Percentiles rank a stretch among this genome's conserved stretches.
Evolutionary conservation across 2,113 vertebrate species (phyloP).

Genomic region (Scopus umbretta): DNA sequence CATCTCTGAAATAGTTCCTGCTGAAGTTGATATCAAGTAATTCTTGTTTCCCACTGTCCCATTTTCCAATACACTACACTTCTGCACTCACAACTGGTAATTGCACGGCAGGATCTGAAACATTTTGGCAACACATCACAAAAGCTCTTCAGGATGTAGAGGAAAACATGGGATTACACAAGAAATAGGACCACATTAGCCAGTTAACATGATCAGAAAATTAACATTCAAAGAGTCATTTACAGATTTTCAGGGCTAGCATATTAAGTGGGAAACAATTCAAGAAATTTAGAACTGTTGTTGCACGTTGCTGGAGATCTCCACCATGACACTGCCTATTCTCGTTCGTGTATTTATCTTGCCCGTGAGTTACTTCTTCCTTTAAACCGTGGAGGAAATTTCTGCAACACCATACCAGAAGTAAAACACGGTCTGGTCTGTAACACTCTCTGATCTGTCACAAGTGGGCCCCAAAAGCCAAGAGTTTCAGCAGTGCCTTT

Average conservation of each 20-base stretch:
- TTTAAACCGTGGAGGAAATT: not conserved
- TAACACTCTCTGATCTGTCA: not conserved
- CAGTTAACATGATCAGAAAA: conserved; percentile 30
- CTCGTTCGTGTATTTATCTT: not conserved
- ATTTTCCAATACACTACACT: conserved; percentile 15
- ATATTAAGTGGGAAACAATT: not conserved
- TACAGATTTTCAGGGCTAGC: not conserved
- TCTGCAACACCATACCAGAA: not conserved
- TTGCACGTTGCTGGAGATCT: not conserved
- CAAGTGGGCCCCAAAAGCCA: not conserved
- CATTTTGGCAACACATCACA: conserved; percentile 45
- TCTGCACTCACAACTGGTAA: conserved; percentile 21
- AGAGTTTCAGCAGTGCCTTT: not conserved
- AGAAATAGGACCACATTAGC: not conserved
- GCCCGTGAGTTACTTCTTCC: not conserved
- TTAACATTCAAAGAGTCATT: not conserved
- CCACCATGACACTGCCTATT: not conserved
- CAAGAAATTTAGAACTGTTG: not conserved
- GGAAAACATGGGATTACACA: conserved; percentile 32
- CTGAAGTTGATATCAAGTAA: not conserved
- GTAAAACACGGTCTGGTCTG: not conserved
- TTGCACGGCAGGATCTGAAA: not conserved
- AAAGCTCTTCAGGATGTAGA: not conserved
- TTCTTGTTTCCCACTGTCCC: not conserved
- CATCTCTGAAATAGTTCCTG: not conserved